Evolutionary conservation across 2,797 vertebrate species (phyloP).

Genomic region (Hipposideros larvatus): DNA sequence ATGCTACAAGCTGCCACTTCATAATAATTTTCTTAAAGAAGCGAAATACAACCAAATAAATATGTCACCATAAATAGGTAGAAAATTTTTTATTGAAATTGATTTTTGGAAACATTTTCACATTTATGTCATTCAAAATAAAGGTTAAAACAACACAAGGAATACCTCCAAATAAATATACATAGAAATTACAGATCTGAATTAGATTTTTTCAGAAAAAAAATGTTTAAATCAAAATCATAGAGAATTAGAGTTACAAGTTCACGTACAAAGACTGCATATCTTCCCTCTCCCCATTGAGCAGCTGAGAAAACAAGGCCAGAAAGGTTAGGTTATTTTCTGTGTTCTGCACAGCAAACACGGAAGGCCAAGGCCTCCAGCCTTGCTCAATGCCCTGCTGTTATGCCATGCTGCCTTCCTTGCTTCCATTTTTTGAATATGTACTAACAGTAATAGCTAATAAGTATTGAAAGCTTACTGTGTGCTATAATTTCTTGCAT

Average conservation of each 20-base stretch:
- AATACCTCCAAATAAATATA: background rate
- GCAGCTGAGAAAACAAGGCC: background rate
- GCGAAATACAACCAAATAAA: constrained; percentile 50
- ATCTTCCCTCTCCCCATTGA: background rate
- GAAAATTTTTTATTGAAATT: constrained; percentile 47
- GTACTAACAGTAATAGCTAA: background rate
- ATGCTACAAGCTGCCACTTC: constrained; percentile 62
- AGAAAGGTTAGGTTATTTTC: background rate
- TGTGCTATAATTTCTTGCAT: background rate
- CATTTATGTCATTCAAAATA: constrained; percentile 15
- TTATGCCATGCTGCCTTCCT: background rate
- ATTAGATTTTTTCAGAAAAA: background rate
- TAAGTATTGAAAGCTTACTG: background rate
- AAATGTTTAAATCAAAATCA: background rate
- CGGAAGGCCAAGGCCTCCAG: background rate
- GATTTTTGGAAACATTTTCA: background rate
- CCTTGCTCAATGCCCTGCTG: background rate
- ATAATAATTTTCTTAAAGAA: constrained; percentile 65
- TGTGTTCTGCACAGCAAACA: accelerated
- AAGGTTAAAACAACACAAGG: constrained; percentile 1
- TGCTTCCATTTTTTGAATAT: background rate
- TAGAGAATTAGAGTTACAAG: background rate
- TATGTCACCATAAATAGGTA: constrained; percentile 36
- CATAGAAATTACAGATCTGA: background rate
- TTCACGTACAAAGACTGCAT: accelerated